These are phyloP conservation scores for Physocephala rufipes DNA, from an alignment of 2,888 invertebrate genomes.

Conservation along the genomic window DNA sequence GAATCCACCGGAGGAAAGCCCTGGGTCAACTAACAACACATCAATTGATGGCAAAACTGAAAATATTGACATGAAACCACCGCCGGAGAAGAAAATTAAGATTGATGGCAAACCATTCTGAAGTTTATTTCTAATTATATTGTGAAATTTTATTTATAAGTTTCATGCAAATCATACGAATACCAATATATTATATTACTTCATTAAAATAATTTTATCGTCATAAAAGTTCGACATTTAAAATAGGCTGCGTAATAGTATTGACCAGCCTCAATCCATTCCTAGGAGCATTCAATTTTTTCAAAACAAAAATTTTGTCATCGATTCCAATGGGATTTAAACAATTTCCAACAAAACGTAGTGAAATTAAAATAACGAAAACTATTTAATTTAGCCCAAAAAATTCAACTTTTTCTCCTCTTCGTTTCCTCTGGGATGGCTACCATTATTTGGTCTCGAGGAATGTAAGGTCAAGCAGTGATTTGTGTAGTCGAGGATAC, in stretches of 20 bases:
- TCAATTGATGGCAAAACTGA: slow-evolving; percentile 72
- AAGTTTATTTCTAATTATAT: slow-evolving; percentile 29
- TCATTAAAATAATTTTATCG: too few relatives aligned
- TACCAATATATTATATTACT: too few relatives aligned
- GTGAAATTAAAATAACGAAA: slow-evolving; percentile 24
- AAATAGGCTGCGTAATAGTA: neutral
- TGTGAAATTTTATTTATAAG: slow-evolving; percentile 17
- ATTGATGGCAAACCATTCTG: slow-evolving; percentile 48
- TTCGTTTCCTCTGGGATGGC: neutral
- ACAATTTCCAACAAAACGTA: too few relatives aligned
- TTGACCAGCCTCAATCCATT: neutral
- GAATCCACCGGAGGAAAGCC: slow-evolving; percentile 47
- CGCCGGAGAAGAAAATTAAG: slow-evolving; percentile 86
- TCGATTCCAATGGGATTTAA: too few relatives aligned
- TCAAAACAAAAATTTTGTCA: too few relatives aligned
- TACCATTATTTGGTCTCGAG: neutral
- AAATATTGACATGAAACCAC: slow-evolving; percentile 81
- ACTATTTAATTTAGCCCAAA: neutral
- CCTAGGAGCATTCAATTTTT: neutral
- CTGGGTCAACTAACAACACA: slow-evolving; percentile 43
- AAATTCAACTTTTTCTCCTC: slow-evolving; percentile 3
- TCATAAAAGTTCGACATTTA: neutral
- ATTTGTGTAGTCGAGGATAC: slow-evolving; percentile 57
- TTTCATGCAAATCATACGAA: slow-evolving; percentile 1
- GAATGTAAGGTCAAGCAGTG: slow-evolving; percentile 56